Conservation (phyloP, 2,113 vertebrate genomes). For the Eclectus roratus region DNA sequence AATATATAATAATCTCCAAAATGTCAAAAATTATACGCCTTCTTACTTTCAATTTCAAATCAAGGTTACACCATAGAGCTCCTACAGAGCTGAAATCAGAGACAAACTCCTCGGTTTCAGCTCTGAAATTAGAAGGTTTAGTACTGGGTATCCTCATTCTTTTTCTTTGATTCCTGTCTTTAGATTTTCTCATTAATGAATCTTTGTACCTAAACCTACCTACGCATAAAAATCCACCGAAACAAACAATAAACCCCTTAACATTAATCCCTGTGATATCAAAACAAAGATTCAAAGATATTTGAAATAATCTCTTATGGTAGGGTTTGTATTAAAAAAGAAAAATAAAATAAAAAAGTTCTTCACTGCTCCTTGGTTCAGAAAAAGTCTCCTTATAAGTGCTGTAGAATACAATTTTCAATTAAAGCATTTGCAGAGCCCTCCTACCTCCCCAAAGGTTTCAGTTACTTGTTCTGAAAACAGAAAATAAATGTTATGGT, state of each 20-base stretch:
- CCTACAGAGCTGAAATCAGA: background rate
- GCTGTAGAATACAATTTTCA: background rate
- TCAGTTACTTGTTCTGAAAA: background rate
- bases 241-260: rapidly evolving
- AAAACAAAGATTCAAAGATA: background rate
- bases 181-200: background rate
- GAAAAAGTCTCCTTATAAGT: background rate
- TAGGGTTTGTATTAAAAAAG: background rate
- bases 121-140: background rate
- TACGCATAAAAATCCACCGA: background rate
- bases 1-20: background rate
- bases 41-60: background rate
- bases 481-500: background rate
- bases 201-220: background rate
- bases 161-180: background rate
- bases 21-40: background rate
- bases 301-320: background rate
- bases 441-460: background rate
- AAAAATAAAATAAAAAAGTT: background rate
- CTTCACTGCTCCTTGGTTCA: background rate
- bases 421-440: background rate
- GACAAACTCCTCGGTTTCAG: background rate
- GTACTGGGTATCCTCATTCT: background rate
- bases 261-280: background rate
- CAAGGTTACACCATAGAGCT: background rate